Evolutionary conservation across 1,140 invertebrate genomes (phyloP).

Genomic region (Popillia japonica): DNA sequence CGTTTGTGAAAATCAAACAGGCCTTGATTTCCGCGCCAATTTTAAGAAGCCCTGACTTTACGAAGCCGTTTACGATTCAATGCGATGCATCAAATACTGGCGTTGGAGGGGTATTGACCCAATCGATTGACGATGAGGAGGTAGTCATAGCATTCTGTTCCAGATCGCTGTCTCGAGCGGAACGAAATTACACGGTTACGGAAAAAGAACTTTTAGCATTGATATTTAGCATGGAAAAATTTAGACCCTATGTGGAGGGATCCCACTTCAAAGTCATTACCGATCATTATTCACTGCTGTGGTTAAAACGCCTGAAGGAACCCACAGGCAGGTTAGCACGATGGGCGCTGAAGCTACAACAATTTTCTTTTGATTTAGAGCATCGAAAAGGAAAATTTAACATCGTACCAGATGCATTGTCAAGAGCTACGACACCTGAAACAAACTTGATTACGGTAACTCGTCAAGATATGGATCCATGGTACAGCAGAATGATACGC

Average conservation of each 20-base stretch:
- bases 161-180: constrained; percentile 46
- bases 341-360: constrained; percentile 59
- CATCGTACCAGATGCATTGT: not conserved
- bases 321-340: constrained; percentile 59
- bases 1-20: constrained; percentile 46
- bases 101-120: constrained; percentile 49
- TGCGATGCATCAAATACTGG: constrained; percentile 45
- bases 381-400: constrained; percentile 47
- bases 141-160: constrained; percentile 50
- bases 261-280: constrained; percentile 60
- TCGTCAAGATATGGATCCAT: not conserved
- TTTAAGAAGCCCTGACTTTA: constrained; percentile 49
- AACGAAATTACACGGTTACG: constrained; percentile 60
- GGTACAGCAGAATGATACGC: not conserved
- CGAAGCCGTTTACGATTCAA: constrained; percentile 45
- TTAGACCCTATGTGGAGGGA: constrained; percentile 60
- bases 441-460: not conserved
- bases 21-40: constrained; percentile 46
- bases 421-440: constrained; percentile 1
- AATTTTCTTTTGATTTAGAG: constrained; percentile 56
- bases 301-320: constrained; percentile 61
- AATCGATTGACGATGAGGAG: constrained; percentile 42
- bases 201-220: constrained; percentile 63
- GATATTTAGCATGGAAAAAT: constrained; percentile 60
- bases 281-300: constrained; percentile 62